Evolutionary conservation across 2,888 invertebrate genomes (phyloP), one percentile per base, ranked within the genome.

Genomic region (Amorpha juglandis): DNA sequence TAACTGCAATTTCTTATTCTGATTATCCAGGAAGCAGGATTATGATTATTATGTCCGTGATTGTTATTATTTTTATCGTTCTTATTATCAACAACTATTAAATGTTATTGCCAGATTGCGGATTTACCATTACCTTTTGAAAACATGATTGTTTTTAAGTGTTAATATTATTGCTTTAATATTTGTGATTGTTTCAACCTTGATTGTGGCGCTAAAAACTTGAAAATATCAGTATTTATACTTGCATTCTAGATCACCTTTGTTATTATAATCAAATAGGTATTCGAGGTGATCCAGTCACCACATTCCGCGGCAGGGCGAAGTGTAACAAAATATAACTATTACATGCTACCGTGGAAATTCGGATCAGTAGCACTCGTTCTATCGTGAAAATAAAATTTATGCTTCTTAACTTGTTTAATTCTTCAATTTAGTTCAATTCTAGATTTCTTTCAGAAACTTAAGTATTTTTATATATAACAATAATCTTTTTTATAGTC

Each of bases 261-360:
- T 86, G 81, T 82, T 83, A 83, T 78, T 79, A 76, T 80, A 81
- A 81, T 81, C 77, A 83, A 76, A 77, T 74, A 74, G 69, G 70
- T 71, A 64, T 62, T 73, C 90, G 88, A 90, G 90, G 90, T 82
- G 69, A 90, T 82, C 90, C 64, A 76, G 76, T 76, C 81, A 67
- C 75, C 71, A 70, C 79, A 86, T 86, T 80, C 83, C 74, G 72
- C 45, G 38, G 66, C 64, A 72, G 73, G 47, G 47, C 21, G 16
- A 66, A 63, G 11, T 62, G 9, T 38, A 51, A 16, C 50, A 47
- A 33, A 66, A 42, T 45, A n/a, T 48, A 65, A 27, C 47, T n/a
- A 50, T 58, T 45, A 33, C 53, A 45, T 53, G 42, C 51, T 45
- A 47, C 47, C 68, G 67, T 70, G 69, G 55, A 71, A 74, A 74